Evolutionary conservation across 37 sponge, comb jelly and placozoan species (phyloP).

Genomic region (Cliona cf. orientalis): DNA sequence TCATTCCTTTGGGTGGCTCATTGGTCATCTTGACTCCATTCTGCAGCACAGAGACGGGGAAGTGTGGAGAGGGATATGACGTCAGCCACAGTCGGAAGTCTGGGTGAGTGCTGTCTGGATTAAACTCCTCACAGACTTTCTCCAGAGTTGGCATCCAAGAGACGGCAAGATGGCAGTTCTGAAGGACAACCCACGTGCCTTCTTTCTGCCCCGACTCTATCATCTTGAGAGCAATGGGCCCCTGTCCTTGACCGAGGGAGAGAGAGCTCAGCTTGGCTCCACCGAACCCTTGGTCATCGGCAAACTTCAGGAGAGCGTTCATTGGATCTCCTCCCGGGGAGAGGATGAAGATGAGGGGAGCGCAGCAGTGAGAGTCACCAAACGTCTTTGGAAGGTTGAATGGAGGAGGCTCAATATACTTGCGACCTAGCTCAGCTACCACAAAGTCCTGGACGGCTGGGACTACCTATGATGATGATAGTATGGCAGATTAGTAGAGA

Average conservation of each 20-base stretch:
- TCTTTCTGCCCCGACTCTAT: slow-evolving; percentile 95
- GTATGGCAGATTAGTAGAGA: neutral
- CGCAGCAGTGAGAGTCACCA: slow-evolving; percentile 94
- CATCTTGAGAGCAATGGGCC: slow-evolving; percentile 98
- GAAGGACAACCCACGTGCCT: slow-evolving; percentile 98
- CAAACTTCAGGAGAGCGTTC: slow-evolving; percentile 98
- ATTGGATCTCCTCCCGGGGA: slow-evolving; percentile 99
- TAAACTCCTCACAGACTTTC: slow-evolving; percentile 94
- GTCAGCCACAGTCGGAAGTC: slow-evolving; percentile 99
- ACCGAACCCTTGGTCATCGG: slow-evolving; percentile 99
- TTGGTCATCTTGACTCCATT: slow-evolving; percentile 99
- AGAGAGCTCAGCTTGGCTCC: slow-evolving; percentile 93
- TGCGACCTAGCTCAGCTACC: slow-evolving; percentile 69
- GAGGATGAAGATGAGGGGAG: slow-evolving; percentile 97
- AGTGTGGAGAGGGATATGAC: slow-evolving; percentile 95
- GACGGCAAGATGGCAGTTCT: slow-evolving; percentile 99
- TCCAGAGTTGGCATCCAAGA: slow-evolving; percentile 99
- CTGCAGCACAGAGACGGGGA: slow-evolving; percentile 98
- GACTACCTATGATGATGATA: slow-evolving; percentile 54
- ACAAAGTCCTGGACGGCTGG: slow-evolving; percentile 98
- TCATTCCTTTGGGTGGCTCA: slow-evolving; percentile 99
- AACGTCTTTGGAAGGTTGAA: slow-evolving; percentile 95
- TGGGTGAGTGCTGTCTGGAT: slow-evolving; percentile 96
- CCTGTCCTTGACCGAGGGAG: slow-evolving; percentile 98
- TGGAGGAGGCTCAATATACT: slow-evolving; percentile 97